These are phyloP conservation scores for Nycticorax nycticorax DNA, from an alignment of 2,113 vertebrate genomes.

Conservation along the genomic window DNA sequence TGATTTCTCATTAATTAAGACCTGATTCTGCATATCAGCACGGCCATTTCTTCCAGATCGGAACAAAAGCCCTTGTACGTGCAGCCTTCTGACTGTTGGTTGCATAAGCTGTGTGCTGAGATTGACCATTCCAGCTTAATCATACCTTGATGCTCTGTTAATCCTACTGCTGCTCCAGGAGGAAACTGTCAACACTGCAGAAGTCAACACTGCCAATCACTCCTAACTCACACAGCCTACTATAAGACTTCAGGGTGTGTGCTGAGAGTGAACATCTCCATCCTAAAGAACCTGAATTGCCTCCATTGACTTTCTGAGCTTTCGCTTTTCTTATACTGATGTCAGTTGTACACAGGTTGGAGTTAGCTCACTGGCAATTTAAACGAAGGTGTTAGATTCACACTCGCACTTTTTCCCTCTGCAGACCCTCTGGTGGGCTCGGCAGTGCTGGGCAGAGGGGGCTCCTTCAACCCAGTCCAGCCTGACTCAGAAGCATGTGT, in stretches of 20 bases:
- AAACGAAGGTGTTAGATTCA: background rate
- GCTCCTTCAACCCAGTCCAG: background rate
- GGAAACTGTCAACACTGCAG: background rate
- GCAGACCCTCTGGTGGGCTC: background rate
- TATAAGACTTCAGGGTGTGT: background rate
- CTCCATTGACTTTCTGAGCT: background rate
- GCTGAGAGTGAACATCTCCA: background rate
- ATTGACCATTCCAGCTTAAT: background rate
- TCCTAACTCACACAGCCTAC: background rate
- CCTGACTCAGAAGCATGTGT: background rate
- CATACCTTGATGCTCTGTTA: background rate
- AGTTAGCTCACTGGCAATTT: background rate
- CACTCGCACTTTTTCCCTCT: background rate
- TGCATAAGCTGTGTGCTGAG: background rate
- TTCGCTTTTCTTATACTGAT: background rate
- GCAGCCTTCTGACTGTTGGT: background rate
- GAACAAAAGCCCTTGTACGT: background rate
- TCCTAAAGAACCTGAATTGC: background rate
- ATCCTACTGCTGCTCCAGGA: background rate
- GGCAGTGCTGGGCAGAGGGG: background rate
- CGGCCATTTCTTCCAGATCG: background rate
- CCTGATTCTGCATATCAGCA: background rate
- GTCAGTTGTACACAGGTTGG: background rate
- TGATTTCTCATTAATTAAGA: background rate
- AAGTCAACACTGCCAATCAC: background rate